phyloP scores from a whole-genome alignment of 2,113 vertebrate genomes.

The Epinephelus moara region DNA sequence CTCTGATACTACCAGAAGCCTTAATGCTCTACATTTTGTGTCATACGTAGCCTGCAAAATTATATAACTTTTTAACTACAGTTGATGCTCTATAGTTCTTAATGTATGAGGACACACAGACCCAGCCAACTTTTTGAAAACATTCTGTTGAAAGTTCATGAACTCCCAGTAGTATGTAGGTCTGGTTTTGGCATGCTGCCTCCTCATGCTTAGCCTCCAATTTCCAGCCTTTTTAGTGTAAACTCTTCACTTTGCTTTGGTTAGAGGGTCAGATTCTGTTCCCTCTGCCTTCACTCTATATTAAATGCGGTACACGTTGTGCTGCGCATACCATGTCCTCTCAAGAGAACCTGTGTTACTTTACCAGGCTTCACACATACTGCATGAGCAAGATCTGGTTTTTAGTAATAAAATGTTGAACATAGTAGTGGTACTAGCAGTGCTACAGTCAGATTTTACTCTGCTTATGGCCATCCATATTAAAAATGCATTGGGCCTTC shows the following conservation, averaged over 20 bases:
- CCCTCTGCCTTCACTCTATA: background rate
- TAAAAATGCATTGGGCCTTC: slow-evolving; percentile 7
- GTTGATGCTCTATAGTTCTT: background rate
- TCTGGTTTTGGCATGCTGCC: slow-evolving; percentile 37
- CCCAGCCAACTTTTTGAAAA: slow-evolving; percentile 1
- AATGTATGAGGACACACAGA: background rate
- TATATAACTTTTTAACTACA: background rate
- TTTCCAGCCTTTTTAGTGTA: slow-evolving; percentile 28
- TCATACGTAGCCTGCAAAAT: background rate
- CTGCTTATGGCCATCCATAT: background rate
- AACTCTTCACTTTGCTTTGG: slow-evolving; percentile 30
- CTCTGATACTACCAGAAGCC: slow-evolving; percentile 17
- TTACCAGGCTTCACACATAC: background rate
- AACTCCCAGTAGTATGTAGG: slow-evolving; percentile 21
- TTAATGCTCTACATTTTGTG: background rate
- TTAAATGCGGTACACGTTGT: slow-evolving; percentile 22
- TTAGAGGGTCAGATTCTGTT: slow-evolving; percentile 18
- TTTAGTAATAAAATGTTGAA: slow-evolving; percentile 15
- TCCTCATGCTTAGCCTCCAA: slow-evolving; percentile 17
- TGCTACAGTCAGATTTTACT: background rate
- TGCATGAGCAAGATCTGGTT: slow-evolving; percentile 5
- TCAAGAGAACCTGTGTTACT: slow-evolving; percentile 2
- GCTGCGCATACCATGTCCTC: background rate
- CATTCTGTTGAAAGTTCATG: slow-evolving; percentile 23
- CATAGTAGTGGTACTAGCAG: background rate